phyloP scores from a whole-genome alignment of 2,113 vertebrate species.

The Siphamia tubifer region DNA sequence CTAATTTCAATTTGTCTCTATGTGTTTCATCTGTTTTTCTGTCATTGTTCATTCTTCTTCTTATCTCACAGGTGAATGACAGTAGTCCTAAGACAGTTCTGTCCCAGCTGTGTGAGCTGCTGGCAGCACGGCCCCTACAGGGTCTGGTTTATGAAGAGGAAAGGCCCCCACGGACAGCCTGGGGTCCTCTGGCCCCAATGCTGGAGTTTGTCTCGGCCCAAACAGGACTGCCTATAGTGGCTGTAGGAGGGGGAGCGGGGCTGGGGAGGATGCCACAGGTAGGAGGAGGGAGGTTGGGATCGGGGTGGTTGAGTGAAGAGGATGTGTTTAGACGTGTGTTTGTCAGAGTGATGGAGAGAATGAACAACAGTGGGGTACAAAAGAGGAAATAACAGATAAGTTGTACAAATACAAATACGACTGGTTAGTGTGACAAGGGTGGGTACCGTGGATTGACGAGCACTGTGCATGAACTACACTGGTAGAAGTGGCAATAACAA shows the following conservation, averaged over 20 bases:
- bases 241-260: slow-evolving; percentile 91
- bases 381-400: not conserved
- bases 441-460: not conserved
- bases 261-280: slow-evolving; percentile 95
- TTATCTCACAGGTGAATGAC: slow-evolving; percentile 86
- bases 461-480: slow-evolving; percentile 6
- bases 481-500: slow-evolving; percentile 7
- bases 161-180: slow-evolving; percentile 76
- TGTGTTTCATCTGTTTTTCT: slow-evolving; percentile 4
- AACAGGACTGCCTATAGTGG: slow-evolving; percentile 93
- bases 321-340: slow-evolving; percentile 9
- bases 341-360: not conserved
- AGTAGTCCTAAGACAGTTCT: slow-evolving; percentile 93
- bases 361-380: not conserved
- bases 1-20: not conserved
- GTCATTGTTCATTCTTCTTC: not conserved
- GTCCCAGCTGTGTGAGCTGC: slow-evolving; percentile 91
- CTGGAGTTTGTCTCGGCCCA: slow-evolving; percentile 96
- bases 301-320: slow-evolving; percentile 7
- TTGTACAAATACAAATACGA: slow-evolving; percentile 3
- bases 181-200: slow-evolving; percentile 89
- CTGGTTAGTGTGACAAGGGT: not conserved
- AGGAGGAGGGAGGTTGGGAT: slow-evolving; percentile 49
- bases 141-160: slow-evolving; percentile 96
- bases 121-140: slow-evolving; percentile 91